Evolutionary conservation across 2,888 invertebrate genomes (phyloP).

Genomic region (Scaptomyza flava): DNA sequence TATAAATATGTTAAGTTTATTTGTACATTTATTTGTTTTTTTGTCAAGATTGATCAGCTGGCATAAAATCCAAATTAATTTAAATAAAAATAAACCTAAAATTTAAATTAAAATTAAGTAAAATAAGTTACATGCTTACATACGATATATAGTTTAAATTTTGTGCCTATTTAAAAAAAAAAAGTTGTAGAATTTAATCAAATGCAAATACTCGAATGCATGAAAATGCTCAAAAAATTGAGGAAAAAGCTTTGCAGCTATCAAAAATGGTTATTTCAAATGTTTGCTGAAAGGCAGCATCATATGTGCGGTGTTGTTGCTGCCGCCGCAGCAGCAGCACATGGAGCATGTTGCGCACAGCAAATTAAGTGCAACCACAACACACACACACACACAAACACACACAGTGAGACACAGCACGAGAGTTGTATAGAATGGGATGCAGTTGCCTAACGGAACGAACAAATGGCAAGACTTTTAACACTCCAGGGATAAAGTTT

Average conservation of each 20-base stretch:
- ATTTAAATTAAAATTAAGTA: too few species aligned
- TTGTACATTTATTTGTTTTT: too few species aligned
- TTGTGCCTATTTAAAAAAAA: too few species aligned
- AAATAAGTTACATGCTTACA: too few species aligned
- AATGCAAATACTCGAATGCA: too few species aligned
- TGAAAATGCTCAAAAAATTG: too few species aligned
- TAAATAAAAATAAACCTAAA: too few species aligned
- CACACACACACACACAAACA: constrained; percentile 16
- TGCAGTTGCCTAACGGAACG: constrained; percentile 44
- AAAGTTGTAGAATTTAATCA: too few species aligned
- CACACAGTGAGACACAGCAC: constrained; percentile 3
- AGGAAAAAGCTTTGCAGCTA: not conserved
- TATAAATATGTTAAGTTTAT: too few species aligned
- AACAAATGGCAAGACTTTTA: constrained; percentile 74
- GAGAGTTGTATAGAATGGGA: constrained; percentile 7
- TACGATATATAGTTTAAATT: too few species aligned
- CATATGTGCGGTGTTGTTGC: constrained; percentile 17
- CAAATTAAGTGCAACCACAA: constrained; percentile 64
- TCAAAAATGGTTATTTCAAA: constrained; percentile 20
- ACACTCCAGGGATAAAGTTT: constrained; percentile 80
- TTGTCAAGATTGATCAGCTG: too few species aligned
- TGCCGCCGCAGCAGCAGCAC: constrained; percentile 30
- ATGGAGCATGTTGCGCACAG: constrained; percentile 44
- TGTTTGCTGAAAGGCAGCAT: constrained; percentile 15
- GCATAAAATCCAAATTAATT: too few species aligned